Percentiles rank a stretch among this genome's conserved stretches.
Conservation (phyloP, 2,888 invertebrate species). For the Xestobium rufovillosum region DNA sequence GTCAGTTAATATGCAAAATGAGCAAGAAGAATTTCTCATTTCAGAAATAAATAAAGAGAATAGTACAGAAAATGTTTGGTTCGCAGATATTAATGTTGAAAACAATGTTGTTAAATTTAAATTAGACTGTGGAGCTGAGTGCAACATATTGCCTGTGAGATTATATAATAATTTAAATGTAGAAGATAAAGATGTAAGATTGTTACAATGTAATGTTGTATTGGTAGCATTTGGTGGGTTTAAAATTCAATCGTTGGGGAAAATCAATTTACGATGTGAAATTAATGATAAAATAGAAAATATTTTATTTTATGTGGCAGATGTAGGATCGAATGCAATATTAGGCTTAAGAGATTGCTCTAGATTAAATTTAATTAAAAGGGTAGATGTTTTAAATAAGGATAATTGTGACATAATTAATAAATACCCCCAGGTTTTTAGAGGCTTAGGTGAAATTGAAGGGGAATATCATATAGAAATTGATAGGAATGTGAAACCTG, state of each 20-base stretch:
- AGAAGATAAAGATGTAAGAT: too few species aligned
- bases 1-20: too few species aligned
- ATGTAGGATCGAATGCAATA: conserved; percentile 9
- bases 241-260: conserved; percentile 7
- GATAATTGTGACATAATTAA: too few species aligned
- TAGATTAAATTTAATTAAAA: conserved; percentile 11
- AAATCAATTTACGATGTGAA: conserved; percentile 9
- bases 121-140: conserved; percentile 15
- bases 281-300: too few species aligned
- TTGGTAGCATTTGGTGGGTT: conserved; percentile 6
- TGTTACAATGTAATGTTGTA: conserved; percentile 5
- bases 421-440: too few species aligned
- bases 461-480: conserved; percentile 19
- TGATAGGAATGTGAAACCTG: conserved; percentile 17
- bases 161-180: too few species aligned
- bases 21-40: too few species aligned
- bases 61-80: too few species aligned
- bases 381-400: conserved; percentile 4
- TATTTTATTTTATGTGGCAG: conserved; percentile 11
- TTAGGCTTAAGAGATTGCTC: conserved; percentile 11
- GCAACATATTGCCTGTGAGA: conserved; percentile 12
- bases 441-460: conserved; percentile 18
- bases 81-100: too few species aligned
- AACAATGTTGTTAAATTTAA: conserved; percentile 16
- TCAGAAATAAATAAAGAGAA: too few species aligned